Base-by-base conservation (phyloP, 2,888 invertebrate species). In the Brenthis hecate region DNA sequence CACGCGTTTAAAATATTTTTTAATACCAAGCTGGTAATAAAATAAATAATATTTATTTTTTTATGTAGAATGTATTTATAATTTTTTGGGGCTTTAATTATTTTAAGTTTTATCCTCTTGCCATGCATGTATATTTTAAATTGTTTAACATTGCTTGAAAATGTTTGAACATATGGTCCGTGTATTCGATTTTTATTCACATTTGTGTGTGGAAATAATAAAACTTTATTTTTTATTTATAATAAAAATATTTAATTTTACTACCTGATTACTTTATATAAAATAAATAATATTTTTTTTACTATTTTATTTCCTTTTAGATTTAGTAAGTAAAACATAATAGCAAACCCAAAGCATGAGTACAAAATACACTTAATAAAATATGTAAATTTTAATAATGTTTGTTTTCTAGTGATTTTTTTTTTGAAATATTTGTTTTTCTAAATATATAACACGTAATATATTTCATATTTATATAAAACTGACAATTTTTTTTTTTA, bases 51-150 rank as follows among this genome's bases (percentile, higher is more conserved):
- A 23, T 3, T 4, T 28, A 4, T 23, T 28, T 28, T 28, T 32
- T n/a, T 50, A 13, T 50, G 28, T n/a, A 56, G 23, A 2, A 56
- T 43, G 19, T 47, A 57, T 8, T 50, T 11, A 60, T 50, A 16
- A 13, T 32, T n/a, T 14, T n/a, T 48, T 28, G 47, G 47, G 47
- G 58, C 58, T 60, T 60, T 60, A 60, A 60, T 60, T n/a, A 48
- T 60, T 60, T 60, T 50, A 60, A 50, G 50, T 48, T 60, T 60
- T 60, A 50, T 50, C 2, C 11, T 50, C 48, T 60, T 60, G 60
- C 50, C 60, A 60, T 50, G 60, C 32, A 28, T 60, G 60, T n/a
- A 28, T 16, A 2, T 32, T 28, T 50, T 58, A 23, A 48, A 23
- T 23, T 48, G n/a, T 5, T 23, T n/a, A 28, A 43, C 36, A 43